These are phyloP conservation scores for Spheniscus humboldti DNA, from an alignment of 2,797 vertebrate genomes.

Conservation along the genomic window DNA sequence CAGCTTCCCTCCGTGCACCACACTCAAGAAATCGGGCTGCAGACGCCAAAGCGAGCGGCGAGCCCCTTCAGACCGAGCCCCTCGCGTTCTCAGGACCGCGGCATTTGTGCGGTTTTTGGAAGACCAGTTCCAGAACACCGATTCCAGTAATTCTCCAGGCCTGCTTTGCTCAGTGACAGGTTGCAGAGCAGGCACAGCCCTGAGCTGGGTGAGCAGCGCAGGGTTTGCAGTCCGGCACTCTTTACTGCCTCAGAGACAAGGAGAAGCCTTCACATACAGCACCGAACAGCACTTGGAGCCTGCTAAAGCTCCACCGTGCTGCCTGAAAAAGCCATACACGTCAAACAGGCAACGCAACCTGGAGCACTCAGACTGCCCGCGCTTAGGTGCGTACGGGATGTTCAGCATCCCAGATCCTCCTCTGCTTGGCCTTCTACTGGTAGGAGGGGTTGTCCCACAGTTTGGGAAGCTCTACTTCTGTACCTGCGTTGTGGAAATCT, in stretches of 20 bases:
- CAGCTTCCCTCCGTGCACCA: not conserved
- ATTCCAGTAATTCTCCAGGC: not conserved
- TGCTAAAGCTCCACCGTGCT: not conserved
- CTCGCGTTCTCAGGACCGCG: not conserved
- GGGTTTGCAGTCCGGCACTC: not conserved
- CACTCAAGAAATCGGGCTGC: not conserved
- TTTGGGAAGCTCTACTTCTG: not conserved
- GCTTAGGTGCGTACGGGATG: accelerated
- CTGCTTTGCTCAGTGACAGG: not conserved
- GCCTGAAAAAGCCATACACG: not conserved
- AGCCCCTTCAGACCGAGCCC: not conserved
- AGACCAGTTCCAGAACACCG: accelerated
- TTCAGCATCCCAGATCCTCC: not conserved
- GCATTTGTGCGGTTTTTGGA: not conserved
- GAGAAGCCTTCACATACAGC: not conserved
- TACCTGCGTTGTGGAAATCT: no score
- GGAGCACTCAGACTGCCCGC: not conserved
- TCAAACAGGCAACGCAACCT: not conserved
- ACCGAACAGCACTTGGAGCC: not conserved
- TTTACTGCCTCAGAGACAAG: not conserved
- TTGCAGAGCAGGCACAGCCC: not conserved
- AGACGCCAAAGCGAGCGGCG: not conserved
- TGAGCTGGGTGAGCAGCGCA: not conserved
- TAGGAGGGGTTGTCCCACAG: not conserved
- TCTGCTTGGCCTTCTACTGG: not conserved